A percentile compares a stretch with the other conserved stretches of the same genome.
These are phyloP conservation scores for Anorthoa munda DNA, from an alignment of 2,888 invertebrate genomes.

Conservation along the genomic window DNA sequence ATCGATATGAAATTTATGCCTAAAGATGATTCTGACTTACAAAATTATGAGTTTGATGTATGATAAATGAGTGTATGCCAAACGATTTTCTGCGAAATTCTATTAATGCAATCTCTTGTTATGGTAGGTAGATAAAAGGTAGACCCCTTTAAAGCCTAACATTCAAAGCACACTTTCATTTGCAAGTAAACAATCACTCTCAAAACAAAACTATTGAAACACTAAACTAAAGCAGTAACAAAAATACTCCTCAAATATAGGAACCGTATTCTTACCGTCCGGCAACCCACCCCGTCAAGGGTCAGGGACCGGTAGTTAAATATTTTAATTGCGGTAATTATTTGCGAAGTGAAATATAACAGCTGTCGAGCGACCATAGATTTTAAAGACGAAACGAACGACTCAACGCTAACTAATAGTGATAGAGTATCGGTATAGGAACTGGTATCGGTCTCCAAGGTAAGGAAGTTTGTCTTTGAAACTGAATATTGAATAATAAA, in stretches of 20 bases:
- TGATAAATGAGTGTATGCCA: no score
- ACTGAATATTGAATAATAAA: conserved; percentile 52
- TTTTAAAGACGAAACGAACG: conserved; percentile 34
- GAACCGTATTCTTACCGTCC: background rate
- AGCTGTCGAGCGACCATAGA: conserved; percentile 46
- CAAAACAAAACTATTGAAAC: background rate
- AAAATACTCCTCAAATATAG: background rate
- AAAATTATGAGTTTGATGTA: no score
- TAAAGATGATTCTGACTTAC: no score
- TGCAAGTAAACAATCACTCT: no score
- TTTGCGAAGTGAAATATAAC: conserved; percentile 60
- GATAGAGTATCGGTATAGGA: conserved; percentile 39
- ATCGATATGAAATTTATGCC: no score
- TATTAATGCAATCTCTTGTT: no score
- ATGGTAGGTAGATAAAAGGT: no score
- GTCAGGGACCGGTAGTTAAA: conserved; percentile 16
- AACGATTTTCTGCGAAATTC: no score
- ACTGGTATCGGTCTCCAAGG: conserved; percentile 42
- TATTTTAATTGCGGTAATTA: conserved; percentile 57
- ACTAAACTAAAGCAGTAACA: background rate
- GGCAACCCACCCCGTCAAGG: background rate
- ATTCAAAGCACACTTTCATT: background rate
- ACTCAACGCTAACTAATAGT: conserved; percentile 42
- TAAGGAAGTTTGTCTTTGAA: conserved; percentile 45
- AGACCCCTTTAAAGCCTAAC: background rate